Evolutionary conservation across 2,797 vertebrate genomes (phyloP), one percentile per base, ranked within the genome.

Genomic region (Coregonus sp.): DNA sequence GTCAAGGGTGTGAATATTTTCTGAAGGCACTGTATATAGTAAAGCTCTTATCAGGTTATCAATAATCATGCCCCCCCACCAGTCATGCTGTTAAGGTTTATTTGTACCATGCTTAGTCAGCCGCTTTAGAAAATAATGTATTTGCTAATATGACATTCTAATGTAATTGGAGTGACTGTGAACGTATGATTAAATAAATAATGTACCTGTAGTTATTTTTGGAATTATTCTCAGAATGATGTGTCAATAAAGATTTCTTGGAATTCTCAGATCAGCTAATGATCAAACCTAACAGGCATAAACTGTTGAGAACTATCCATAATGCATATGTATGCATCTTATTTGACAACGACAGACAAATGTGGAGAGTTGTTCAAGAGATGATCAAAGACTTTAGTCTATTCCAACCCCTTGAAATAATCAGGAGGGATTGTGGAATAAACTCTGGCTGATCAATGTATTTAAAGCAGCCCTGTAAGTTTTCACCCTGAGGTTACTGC

Each of bases 401-500:
- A n/a, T 73, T 71, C 6, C 51, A 76, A 47, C 65, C 37, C 52
- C 0, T n/a, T 11, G 52, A 76, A 79, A 78, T 76, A 85, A 86
- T 84, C 69, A 80, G 70, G 52, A 74, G 59, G 52, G 73, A 85
- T 84, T 80, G 65, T 67, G 0, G 2, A 76, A 76, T 80, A 79
- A 84, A 80, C 47, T 66, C 47, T 52, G 59, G 25, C 16, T 73
- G 35, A 83, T 86, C 74, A 80, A 72, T 86, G 73, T 73, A 80
- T 88, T 87, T 63, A 77, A 77, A 79, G 78, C 75, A 74, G 73
- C 68, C 78, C 72, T 70, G 59, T 72, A 74, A 70, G 74, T 74
- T 82, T 83, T 80, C 63, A 82, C 78, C 75, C 37, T 47, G 18
- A 77, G 81, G 78, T 85, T 76, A 67, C 68, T 84, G 66, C 73